Conservation (phyloP, 2,113 vertebrate species). For the Baryphthengus martii region DNA sequence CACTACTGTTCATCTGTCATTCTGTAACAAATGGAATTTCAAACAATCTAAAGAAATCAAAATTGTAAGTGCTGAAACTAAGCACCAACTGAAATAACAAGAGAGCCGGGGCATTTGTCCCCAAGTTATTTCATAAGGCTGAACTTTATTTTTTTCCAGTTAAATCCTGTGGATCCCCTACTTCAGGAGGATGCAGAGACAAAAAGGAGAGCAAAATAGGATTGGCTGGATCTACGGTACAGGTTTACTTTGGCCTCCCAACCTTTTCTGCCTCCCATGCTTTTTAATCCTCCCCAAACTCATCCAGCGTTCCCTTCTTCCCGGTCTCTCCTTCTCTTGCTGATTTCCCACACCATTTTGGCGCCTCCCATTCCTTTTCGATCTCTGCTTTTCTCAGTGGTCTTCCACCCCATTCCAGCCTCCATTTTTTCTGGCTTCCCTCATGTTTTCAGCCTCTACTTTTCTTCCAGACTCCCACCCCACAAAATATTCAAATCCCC, state of each 20-base stretch:
- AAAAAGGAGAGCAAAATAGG: background rate
- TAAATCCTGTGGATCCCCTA: background rate
- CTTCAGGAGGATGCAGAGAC: background rate
- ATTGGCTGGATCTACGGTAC: background rate
- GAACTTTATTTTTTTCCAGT: background rate
- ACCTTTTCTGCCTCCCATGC: background rate
- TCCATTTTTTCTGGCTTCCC: background rate
- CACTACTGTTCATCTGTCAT: background rate
- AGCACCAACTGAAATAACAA: background rate
- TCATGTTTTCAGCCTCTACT: background rate
- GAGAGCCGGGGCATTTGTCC: background rate
- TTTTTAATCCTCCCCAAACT: background rate
- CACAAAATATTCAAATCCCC: background rate
- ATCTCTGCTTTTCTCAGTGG: background rate
- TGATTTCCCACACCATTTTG: background rate
- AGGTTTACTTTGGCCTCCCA: background rate
- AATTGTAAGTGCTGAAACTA: background rate
- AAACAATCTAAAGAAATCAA: background rate
- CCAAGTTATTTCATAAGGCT: background rate
- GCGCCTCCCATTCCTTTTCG: background rate
- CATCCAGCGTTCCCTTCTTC: background rate
- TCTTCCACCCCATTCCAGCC: background rate
- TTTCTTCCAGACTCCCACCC: background rate
- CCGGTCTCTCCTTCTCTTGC: background rate
- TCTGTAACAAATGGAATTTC: background rate